Conservation (phyloP, 2,113 vertebrate genomes). For the Cebidichthys violaceus region DNA sequence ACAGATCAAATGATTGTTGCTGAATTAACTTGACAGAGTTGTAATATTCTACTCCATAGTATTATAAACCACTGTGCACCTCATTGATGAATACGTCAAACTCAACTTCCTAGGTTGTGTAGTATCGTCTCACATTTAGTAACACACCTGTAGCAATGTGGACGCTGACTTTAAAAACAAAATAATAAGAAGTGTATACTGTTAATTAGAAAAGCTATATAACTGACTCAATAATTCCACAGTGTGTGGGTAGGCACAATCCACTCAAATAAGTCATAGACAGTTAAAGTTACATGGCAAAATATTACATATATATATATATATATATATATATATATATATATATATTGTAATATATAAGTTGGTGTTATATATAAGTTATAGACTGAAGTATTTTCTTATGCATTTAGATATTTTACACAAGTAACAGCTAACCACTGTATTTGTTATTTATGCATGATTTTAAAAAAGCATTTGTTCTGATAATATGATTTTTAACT, state of each 20-base stretch:
- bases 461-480: neutral
- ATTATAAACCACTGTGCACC: neutral
- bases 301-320: too few relatives aligned
- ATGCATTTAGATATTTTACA: neutral
- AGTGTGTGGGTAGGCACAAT: neutral
- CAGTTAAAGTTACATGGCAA: neutral
- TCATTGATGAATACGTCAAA: conserved; percentile 1
- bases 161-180: neutral
- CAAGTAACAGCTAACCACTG: neutral
- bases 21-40: neutral
- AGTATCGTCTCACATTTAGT: neutral
- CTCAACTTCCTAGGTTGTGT: neutral
- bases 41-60: neutral
- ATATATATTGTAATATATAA: too few relatives aligned
- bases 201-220: neutral
- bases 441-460: neutral
- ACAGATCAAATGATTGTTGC: neutral
- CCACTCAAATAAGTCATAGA: neutral
- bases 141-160: neutral
- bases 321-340: too few relatives aligned
- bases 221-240: neutral
- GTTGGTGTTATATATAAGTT: neutral
- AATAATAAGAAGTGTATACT: neutral
- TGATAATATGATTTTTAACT: neutral
- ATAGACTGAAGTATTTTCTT: neutral